Conservation (phyloP, 2,113 vertebrate genomes). For the Eulacestoma nigropectus region DNA sequence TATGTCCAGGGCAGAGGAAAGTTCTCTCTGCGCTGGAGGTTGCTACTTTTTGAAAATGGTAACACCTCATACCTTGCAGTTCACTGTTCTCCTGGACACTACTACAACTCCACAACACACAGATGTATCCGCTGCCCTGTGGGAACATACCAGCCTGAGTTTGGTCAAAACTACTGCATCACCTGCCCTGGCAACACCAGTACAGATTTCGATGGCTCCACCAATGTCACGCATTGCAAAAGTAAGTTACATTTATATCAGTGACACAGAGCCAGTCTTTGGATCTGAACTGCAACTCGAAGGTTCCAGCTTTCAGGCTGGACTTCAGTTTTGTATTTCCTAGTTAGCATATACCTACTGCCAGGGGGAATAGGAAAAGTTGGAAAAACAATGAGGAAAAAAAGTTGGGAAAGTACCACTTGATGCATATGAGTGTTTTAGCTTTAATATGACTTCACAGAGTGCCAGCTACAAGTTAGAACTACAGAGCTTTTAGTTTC, state of each 20-base stretch:
- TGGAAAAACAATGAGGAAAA: neutral
- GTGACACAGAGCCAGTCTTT: neutral
- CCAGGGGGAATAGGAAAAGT: neutral
- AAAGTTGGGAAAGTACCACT: neutral
- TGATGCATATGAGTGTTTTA: neutral
- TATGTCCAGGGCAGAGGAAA: neutral
- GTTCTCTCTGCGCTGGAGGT: neutral
- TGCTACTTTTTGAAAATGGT: neutral
- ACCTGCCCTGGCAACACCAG: conserved; percentile 81
- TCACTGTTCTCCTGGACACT: conserved; percentile 82
- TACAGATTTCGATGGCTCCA: conserved; percentile 83
- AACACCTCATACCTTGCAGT: conserved; percentile 47
- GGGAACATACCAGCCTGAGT: conserved; percentile 80
- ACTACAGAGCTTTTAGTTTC: neutral
- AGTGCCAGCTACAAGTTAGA: neutral
- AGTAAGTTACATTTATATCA: conserved; percentile 56
- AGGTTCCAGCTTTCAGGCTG: neutral
- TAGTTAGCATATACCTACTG: neutral
- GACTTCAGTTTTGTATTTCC: neutral
- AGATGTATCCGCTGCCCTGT: conserved; percentile 77
- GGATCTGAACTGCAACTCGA: neutral
- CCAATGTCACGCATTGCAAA: conserved; percentile 81
- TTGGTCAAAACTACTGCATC: conserved; percentile 80
- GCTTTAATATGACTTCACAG: neutral
- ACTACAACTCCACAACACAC: conserved; percentile 79